These are phyloP conservation scores for Helicoverpa assulta DNA, from an alignment of 2,888 invertebrate genomes.

Conservation along the genomic window DNA sequence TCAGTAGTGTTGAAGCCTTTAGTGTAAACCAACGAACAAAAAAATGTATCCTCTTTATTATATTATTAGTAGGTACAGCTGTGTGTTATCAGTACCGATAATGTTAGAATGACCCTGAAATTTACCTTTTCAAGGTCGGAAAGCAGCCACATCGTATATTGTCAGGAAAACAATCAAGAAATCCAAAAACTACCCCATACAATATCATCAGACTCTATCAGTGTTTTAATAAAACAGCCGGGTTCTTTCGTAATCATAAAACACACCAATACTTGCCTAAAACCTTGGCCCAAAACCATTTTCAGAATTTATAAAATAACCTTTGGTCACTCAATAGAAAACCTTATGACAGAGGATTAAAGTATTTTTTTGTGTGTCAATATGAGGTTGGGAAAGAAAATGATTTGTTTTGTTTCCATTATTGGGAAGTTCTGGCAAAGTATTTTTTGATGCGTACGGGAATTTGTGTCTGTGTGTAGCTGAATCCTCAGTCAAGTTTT, in stretches of 20 bases:
- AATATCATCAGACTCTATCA: constrained; percentile 8
- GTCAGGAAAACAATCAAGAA: no score
- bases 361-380: constrained; percentile 11
- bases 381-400: constrained; percentile 10
- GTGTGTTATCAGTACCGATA: no score
- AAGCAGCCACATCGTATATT: no score
- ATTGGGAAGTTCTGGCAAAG: constrained; percentile 42
- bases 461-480: constrained; percentile 10
- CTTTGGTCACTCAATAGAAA: constrained; percentile 32
- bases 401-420: constrained; percentile 54
- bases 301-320: constrained; percentile 60
- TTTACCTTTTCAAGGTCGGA: no score
- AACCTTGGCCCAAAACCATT: constrained; percentile 39
- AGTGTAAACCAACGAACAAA: no score
- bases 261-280: constrained; percentile 24
- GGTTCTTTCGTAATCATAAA: constrained; percentile 25
- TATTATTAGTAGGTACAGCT: no score
- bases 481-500: no score
- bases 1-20: no score
- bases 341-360: constrained; percentile 3
- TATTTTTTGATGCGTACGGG: constrained; percentile 39
- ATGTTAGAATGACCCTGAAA: no score
- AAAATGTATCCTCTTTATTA: no score
- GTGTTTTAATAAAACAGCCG: constrained; percentile 31
- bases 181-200: neutral